Base-by-base conservation (phyloP, 1,140 invertebrate species). In the Leptestheria dahalacensis region DNA sequence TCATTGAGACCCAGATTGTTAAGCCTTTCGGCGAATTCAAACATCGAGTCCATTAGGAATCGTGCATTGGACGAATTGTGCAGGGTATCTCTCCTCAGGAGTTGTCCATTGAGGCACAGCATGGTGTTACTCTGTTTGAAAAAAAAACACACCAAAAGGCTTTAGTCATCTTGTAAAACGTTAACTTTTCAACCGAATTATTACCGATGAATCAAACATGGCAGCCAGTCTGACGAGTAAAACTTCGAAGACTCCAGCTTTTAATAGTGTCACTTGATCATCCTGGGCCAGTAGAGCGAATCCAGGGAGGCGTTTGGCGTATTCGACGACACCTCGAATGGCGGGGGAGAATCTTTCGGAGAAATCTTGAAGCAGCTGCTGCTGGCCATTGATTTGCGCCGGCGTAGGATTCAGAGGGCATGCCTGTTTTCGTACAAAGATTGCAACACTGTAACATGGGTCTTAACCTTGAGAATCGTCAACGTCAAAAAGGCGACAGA, bases 291-390 rank as follows among this genome's bases (percentile, higher is more conserved):
- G 79, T 59, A 93, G 77, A 64, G 86, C 82, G 77, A 99, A 98
- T 56, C 94, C 94, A 61, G 95, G 94, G 65, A 99, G 92, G 64
- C 90, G 83, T 70, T 96, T 96, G 64, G 94, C 94, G 72, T 97
- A 99, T 69, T 95, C 91, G 49, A 98, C 93, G 2, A 97, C 93
- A 52, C 92, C 93, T 66, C 91, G 86, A 66, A 97, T 95, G 41
- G 91, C 91, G 61, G 92, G 91, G 18, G 91, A 91, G 72, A 96
- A 94, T 67, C 91, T 78, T 73, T 93, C 88, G 52, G 88, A 91
- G 71, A 93, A 93, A 67, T 91, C 88, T 71, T 92, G 86, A 10
- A 84, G 70, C 26, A 84, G 68, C 69, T 90, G 85, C 64, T 87
- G 87, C 67, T 88, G 85, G 11, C 80, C 79, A 50, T 79, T 80